Base-by-base conservation (phyloP, 2,888 invertebrate genomes). In the Iphiclides podalirius region DNA sequence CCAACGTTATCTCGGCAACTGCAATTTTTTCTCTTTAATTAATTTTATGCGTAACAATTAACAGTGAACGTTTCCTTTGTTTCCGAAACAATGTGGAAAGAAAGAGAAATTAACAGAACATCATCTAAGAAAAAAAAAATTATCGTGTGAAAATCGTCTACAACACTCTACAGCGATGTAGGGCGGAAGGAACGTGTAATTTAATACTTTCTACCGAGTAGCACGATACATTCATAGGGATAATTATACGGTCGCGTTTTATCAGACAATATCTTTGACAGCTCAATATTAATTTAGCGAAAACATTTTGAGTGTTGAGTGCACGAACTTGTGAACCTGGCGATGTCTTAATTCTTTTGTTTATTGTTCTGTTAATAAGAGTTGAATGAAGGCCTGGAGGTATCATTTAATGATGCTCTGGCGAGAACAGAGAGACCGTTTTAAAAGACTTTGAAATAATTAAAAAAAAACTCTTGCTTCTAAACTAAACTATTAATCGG, bases 61-160 rank as follows among this genome's bases (percentile, higher is more conserved):
- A 45, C 16, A 17, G 8, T 23, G 13, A 16, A 11, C 9, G 28
- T 31, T 47, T 55, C 60, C 50, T 58, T 61, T 60, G 58, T 63
- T 68, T 66, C 31, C 57, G 61, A 66, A 73, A 81, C 78, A 82
- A 82, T 79, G 70, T 58, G 40, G 47, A 41, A 69, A 77, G 70
- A 70, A 75, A 70, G 70, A 77, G 70, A 70, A 75, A 70, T 79
- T 71, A 73, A 60, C 65, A 56, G 65, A 73, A 71, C 67, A 39
- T 14, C 14, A 20, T 58, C 64, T 66, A 65, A 72, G 71, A 70
- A 64, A 61, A 61, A 60, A 60, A 60, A 42, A n/a, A n/a, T 72
- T 80, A 82, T 83, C 84, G 79, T 81, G 83, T 79, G 81, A 84
- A 79, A 73, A 74, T 77, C 73, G 70, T 44, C 49, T 58, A 46